Base-by-base conservation (phyloP, 2,113 vertebrate genomes). In the Fukomys damarensis region DNA sequence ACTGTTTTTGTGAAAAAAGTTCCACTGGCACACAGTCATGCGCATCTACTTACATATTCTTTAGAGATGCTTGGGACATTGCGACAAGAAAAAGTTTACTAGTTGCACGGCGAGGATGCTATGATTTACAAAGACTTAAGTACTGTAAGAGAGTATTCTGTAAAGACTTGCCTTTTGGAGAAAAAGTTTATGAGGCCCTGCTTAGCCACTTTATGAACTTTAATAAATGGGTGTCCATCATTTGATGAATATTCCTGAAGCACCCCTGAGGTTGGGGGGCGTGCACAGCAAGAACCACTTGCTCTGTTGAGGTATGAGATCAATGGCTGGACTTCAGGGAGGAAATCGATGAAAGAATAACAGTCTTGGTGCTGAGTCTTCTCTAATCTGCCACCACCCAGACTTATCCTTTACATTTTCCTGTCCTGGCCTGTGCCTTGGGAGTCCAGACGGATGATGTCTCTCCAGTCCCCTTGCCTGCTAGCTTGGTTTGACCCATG, bases 1-100 rank as follows among this genome's bases (percentile, higher is more conserved):
- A 32, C 49, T 72, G 17, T 54, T 93, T 85, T 95, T 87, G 2
- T n/a, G 95, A 86, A 83, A 80, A 76, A 96, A 90, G 65, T 92
- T 56, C 91, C 87, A 81, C 3, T 46, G 22, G 38, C 65, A 88
- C 32, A 56, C 46, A 76, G 49, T 28, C 49, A 90, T 3, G 52
- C 5, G 16, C 7, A 32, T 32, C 84, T 65, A 86, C 90, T 84
- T 81, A 41, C 9, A 32, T 74, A 38, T 66, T 77, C 35, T 35
- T 65, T 38, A 41, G 5, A 16, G 24, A 63, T 20, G 35, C 28
- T 90, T 68, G 43, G 26, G 82, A 35, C 30, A 32, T 59, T 59
- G 26, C 24, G 63, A 63, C 20, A 63, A 77, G 26, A 30, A 49
- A 93, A 82, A 93, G 49, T 9, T 41, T 28, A 89, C 43, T 63